A percentile compares a stretch with the other conserved stretches of the same genome.
phyloP scores from a whole-genome alignment of 2,888 invertebrate genomes.

The Netelia fuscicornis region DNA sequence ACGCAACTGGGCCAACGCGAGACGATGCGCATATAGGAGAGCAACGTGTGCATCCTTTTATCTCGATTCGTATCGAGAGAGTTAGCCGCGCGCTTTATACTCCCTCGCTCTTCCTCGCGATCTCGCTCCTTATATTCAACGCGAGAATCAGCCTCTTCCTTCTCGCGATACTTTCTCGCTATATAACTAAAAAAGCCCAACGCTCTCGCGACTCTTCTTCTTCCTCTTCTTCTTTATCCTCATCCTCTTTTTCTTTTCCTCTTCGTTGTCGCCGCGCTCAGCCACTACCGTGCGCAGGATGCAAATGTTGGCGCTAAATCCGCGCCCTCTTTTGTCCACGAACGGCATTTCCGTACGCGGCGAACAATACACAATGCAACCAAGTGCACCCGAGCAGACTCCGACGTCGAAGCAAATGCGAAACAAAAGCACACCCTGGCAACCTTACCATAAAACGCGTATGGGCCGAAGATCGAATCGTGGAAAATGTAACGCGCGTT shows the following conservation, averaged over 20 bases:
- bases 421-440: conserved; percentile 27
- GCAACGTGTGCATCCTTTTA: conserved; percentile 67
- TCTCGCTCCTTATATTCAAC: conserved; percentile 60
- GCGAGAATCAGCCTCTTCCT: conserved; percentile 41
- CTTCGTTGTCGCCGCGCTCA: conserved; percentile 53
- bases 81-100: conserved; percentile 54
- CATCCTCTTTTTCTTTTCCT: conserved; percentile 31
- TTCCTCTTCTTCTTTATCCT: conserved; percentile 25
- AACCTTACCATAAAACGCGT: conserved; percentile 24
- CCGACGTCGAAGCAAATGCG: conserved; percentile 23
- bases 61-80: conserved; percentile 72
- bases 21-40: neutral
- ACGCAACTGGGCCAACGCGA: conserved; percentile 62
- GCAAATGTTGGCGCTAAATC: conserved; percentile 73
- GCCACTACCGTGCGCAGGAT: conserved; percentile 58
- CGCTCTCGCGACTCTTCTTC: conserved; percentile 34
- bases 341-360: conserved; percentile 68
- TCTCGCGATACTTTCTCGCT: conserved; percentile 39
- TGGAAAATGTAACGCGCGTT: conserved; percentile 33
- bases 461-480: conserved; percentile 58
- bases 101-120: conserved; percentile 32
- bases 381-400: conserved; percentile 46
- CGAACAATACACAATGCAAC: conserved; percentile 73
- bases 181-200: conserved; percentile 8
- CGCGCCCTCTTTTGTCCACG: conserved; percentile 65